These are phyloP conservation scores for Arion vulgaris DNA, from an alignment of 1,140 invertebrate species.

Conservation along the genomic window DNA sequence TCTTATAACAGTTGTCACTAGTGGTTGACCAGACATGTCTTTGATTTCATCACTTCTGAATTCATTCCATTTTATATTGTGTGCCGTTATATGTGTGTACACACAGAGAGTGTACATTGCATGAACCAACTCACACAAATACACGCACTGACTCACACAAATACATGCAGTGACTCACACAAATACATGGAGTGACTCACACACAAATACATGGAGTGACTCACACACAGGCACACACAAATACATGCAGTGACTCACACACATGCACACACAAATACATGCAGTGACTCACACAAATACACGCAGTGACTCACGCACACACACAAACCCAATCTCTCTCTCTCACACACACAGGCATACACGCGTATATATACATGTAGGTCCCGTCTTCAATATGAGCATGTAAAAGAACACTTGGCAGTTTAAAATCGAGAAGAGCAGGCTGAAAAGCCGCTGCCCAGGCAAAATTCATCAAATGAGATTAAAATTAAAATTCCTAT, in stretches of 20 bases:
- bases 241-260: not conserved
- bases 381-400: too few species aligned
- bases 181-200: conserved; percentile 1
- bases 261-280: conserved; percentile 23
- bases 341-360: not conserved
- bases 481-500: too few species aligned
- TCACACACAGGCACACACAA: conserved; percentile 18
- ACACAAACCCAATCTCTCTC: not conserved
- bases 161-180: not conserved
- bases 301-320: conserved; percentile 25
- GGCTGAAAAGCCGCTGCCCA: too few species aligned
- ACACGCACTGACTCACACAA: not conserved
- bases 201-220: not conserved
- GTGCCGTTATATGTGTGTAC: too few species aligned
- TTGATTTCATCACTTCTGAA: too few species aligned
- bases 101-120: too few species aligned
- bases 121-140: not conserved
- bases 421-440: too few species aligned
- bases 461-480: too few species aligned
- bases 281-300: conserved; percentile 27
- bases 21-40: too few species aligned
- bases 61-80: too few species aligned
- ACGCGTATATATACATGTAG: not conserved
- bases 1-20: too few species aligned
- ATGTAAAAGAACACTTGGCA: too few species aligned